Percentiles rank a stretch among this genome's conserved stretches.
These are phyloP conservation scores for Somateria mollissima DNA, from an alignment of 2,797 vertebrate genomes.

Conservation along the genomic window DNA sequence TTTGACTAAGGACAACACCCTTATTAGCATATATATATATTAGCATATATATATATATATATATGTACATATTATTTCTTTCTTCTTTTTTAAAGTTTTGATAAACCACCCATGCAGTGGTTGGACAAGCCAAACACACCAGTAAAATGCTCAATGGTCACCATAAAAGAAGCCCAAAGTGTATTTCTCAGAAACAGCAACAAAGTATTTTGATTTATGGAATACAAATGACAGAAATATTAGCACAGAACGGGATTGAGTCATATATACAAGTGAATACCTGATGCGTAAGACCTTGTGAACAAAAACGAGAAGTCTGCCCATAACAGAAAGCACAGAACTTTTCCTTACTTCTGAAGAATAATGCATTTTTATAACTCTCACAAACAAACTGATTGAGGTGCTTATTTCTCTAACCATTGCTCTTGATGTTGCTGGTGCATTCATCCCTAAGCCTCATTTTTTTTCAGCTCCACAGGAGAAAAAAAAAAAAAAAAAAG, in stretches of 20 bases:
- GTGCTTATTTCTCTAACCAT: neutral
- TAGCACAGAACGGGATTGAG: neutral
- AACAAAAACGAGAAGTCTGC: neutral
- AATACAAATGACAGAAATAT: neutral
- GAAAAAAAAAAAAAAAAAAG: neutral
- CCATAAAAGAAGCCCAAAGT: neutral
- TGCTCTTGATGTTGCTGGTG: neutral
- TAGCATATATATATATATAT: too few species aligned
- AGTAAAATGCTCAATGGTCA: neutral
- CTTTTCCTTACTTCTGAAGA: neutral
- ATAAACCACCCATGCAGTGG: neutral
- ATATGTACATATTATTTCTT: neutral
- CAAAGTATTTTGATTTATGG: neutral
- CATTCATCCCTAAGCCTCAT: neutral
- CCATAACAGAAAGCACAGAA: neutral
- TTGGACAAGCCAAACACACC: neutral
- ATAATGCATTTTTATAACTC: neutral
- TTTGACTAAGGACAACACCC: neutral
- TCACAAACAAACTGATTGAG: neutral
- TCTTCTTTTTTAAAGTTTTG: neutral
- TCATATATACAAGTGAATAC: neutral
- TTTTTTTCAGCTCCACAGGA: neutral
- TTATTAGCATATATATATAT: neutral
- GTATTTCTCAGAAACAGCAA: neutral
- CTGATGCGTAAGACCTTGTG: neutral